Conservation (phyloP, 2,888 invertebrate species). For the Andrena camellia region DNA sequence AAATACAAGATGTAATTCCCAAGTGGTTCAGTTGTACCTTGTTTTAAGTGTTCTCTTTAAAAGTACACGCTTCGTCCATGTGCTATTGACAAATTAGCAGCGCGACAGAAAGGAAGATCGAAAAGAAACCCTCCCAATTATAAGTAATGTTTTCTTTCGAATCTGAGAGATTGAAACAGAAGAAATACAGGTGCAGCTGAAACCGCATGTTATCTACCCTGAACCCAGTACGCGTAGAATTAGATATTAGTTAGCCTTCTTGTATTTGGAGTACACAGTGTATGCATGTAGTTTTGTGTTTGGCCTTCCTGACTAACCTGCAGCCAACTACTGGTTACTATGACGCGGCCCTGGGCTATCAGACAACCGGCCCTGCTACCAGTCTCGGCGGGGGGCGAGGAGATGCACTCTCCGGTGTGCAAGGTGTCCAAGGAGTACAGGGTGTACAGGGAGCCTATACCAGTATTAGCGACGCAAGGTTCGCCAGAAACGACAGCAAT, state of each 20-base stretch:
- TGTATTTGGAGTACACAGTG: constrained; percentile 85
- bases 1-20: constrained; percentile 51
- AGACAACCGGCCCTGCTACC: constrained; percentile 88
- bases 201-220: constrained; percentile 60
- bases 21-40: constrained; percentile 60
- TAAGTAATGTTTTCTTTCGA: neutral
- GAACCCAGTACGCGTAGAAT: constrained; percentile 73
- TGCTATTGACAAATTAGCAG: constrained; percentile 7
- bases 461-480: constrained; percentile 90
- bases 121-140: neutral
- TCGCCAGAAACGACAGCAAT: constrained; percentile 91
- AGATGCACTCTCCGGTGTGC: constrained; percentile 88
- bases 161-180: neutral
- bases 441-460: constrained; percentile 87
- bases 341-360: constrained; percentile 89
- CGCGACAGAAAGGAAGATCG: neutral
- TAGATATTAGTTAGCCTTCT: constrained; percentile 81
- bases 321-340: constrained; percentile 88
- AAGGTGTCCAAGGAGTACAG: constrained; percentile 83
- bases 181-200: constrained; percentile 45
- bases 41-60: constrained; percentile 29
- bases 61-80: neutral
- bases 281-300: constrained; percentile 85
- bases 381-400: constrained; percentile 90
- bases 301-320: constrained; percentile 84